Evolutionary conservation across 1,140 invertebrate species (phyloP), one percentile per base, ranked within the genome.

Genomic region (Panagrolaimus sp.): DNA sequence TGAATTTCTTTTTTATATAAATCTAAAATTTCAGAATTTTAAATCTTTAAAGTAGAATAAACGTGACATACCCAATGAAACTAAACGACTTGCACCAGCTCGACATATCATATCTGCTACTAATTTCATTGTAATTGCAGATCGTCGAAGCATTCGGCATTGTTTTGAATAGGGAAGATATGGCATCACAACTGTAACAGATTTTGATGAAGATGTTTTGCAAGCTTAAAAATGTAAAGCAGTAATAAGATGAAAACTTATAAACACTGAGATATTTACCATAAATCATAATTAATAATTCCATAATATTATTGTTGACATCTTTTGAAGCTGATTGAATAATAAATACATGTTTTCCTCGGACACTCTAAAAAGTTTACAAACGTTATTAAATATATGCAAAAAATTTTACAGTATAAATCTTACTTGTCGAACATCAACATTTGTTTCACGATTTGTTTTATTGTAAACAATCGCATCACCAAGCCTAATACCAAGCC

Each of bases 1-100:
- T 98, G 96, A 73, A 98, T 96, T 86, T 98, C 96, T 83, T 98
- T 98, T 82, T 96, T 93, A 85, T 98, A 96, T 11, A 99, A 86
- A 86, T 99, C 96, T 91, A 99, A 95, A 38, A 38, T 4, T 4
- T 4, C 7, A 38, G 7, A 38, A 38, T 38, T 4, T 38, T 38
- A 38, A 38, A 38, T 38, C 2, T 4, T 38, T 4, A 38, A 2
- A 38, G 7, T 4, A 38, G 2, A 38, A 38, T 7, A 38, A 38
- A 38, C 2, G 7, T 38, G 7, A 38, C 31, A 38, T 7, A 38
- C 31, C 31, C 7, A 38, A 38, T 20, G 45, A 68, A 61, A 42
- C n/a, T n/a, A 65, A 27, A 11, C 42, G 51, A 64, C 1, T 69
- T 71, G 71, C 75, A 86, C 95, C 96, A 47, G 94, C 92, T 80